Percentiles rank a stretch among this genome's conserved stretches.
Conservation (phyloP, 2,888 invertebrate genomes). For the Galerucella nymphaeae region DNA sequence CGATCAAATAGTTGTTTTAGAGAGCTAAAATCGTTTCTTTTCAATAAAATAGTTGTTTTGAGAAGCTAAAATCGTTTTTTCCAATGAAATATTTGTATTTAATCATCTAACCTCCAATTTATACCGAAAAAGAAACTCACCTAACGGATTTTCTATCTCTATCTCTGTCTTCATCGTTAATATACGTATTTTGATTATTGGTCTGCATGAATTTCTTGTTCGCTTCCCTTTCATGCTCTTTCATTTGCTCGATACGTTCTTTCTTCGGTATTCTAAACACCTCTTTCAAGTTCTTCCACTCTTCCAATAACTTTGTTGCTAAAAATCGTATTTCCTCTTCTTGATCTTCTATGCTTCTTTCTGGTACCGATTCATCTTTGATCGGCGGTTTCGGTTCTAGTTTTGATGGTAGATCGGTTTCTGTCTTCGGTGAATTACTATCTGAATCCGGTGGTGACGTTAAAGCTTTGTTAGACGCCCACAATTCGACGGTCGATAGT, state of each 20-base stretch:
- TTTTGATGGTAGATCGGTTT: slow-evolving; percentile 31
- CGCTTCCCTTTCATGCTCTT: slow-evolving; percentile 93
- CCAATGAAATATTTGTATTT: no score
- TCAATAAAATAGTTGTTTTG: no score
- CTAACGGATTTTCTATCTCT: slow-evolving; percentile 47
- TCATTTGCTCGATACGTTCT: slow-evolving; percentile 93
- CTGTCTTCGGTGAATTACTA: slow-evolving; percentile 60
- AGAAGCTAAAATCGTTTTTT: no score
- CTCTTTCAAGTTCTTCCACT: slow-evolving; percentile 82
- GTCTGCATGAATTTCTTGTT: slow-evolving; percentile 67
- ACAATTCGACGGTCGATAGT: slow-evolving; percentile 84
- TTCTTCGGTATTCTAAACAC: slow-evolving; percentile 94
- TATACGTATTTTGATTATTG: slow-evolving; percentile 48
- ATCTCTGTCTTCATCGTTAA: slow-evolving; percentile 48
- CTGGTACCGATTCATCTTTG: slow-evolving; percentile 35
- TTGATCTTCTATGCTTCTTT: slow-evolving; percentile 48
- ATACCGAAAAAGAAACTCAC: background rate
- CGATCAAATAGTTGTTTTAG: no score
- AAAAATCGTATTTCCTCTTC: slow-evolving; percentile 70
- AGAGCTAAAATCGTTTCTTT: no score
- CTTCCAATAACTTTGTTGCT: slow-evolving; percentile 73
- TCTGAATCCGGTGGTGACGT: slow-evolving; percentile 62
- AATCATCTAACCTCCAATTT: no score
- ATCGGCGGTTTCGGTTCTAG: slow-evolving; percentile 28
- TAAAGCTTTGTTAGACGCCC: slow-evolving; percentile 70